Evolutionary conservation across 1,140 invertebrate species (phyloP), one percentile per base, ranked within the genome.

Genomic region (Drosophila jambulina): DNA sequence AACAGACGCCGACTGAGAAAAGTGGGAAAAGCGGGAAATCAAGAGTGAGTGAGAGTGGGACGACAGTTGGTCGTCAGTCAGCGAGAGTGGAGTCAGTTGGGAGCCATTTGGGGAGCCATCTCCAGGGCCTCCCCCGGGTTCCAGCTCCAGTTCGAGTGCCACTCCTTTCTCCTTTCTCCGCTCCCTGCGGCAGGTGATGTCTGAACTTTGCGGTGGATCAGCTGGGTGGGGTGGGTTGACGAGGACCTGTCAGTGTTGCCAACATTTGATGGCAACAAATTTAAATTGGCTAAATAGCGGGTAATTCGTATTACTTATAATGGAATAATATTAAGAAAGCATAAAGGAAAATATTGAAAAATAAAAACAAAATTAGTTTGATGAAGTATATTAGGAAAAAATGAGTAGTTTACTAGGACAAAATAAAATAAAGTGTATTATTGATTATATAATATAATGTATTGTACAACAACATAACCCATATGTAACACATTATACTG

Each of bases 171-270:
- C 62, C 49, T 38, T 48, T 59, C 21, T 34, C 36, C 65, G 19
- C 21, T n/a, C 46, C 82, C 78, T 65, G 75, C 51, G 74, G 85
- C 81, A 72, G 85, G 75, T 84, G 86, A 91, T 82, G 81, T 85
- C 88, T 90, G 85, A 85, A 90, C 82, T 85, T 90, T 90, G 45
- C 62, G 42, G 67, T 60, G 70, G 49, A 75, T 60, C 58, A 56
- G 64, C 68, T 57, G 75, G 36, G 49, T 54, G 36, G 45, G 43
- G 51, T 36, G 62, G 42, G 46, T 51, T 43, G 68, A 60, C 40
- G 54, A 45, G 43, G 38, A 51, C 27, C 40, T 56, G 40, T 34
- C 67, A 67, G 63, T 36, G 62, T 4, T 70, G 63, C 15, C 29
- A 6, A 15, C 25, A 48, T 70, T 71, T 60, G n/a, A 19, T 21